phyloP scores from a whole-genome alignment of 2,797 vertebrate genomes.

The Leptoclinus maculatus region DNA sequence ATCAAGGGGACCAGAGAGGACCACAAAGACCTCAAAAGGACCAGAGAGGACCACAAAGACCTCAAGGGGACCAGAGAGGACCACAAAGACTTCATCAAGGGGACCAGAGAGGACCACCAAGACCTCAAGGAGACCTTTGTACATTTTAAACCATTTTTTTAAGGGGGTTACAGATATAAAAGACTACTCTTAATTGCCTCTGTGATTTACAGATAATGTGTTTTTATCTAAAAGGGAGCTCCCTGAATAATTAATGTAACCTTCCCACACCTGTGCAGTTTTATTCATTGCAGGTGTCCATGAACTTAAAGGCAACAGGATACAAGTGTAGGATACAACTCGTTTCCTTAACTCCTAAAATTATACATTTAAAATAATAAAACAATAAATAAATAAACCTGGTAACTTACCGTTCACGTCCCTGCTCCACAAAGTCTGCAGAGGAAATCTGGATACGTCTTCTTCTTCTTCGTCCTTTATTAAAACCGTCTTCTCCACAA shows the following conservation, averaged over 20 bases:
- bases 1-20: no score
- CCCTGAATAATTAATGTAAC: background rate
- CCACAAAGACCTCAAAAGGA: no score
- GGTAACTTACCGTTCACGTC: constrained; percentile 41
- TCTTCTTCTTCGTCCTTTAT: background rate
- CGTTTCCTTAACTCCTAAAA: background rate
- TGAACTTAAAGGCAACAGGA: background rate
- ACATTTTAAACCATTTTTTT: background rate
- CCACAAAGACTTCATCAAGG: no score
- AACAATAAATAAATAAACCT: background rate
- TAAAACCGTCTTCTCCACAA: constrained; percentile 32
- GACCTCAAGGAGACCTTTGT: background rate
- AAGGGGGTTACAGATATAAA: background rate
- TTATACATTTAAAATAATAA: background rate
- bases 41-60: background rate
- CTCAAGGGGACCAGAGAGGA: background rate
- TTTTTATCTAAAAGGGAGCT: no score
- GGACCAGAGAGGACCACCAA: no score
- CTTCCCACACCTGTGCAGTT: constrained; percentile 55
- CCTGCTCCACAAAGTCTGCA: constrained; percentile 27
- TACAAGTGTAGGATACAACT: background rate
- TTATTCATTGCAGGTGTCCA: background rate
- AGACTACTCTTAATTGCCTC: background rate
- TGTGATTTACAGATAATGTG: background rate
- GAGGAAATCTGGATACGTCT: constrained; percentile 12